Evolutionary conservation across 2,113 vertebrate genomes (phyloP).

Genomic region (Hipposideros armiger): DNA sequence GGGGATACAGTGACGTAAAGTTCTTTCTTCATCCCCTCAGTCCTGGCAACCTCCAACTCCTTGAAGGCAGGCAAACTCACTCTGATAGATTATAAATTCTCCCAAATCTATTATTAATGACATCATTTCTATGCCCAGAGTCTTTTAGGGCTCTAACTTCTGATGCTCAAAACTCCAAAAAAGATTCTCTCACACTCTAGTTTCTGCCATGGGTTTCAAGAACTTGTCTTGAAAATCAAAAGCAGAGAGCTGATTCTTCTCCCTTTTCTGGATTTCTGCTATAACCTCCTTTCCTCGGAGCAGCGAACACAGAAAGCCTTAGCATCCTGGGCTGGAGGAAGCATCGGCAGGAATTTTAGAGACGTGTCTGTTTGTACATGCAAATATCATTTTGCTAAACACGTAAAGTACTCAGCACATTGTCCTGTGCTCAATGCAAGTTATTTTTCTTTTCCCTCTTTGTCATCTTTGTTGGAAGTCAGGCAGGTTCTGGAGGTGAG

Average conservation of each 20-base stretch:
- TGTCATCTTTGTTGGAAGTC: not conserved
- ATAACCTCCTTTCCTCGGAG: not conserved
- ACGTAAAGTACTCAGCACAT: not conserved
- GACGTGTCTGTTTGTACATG: too few relatives aligned
- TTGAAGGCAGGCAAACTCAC: not conserved
- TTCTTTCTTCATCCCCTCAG: not conserved
- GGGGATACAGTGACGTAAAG: rapidly evolving
- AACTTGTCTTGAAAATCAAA: not conserved
- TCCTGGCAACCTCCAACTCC: not conserved
- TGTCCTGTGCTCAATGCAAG: not conserved
- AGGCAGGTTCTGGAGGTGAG: not conserved
- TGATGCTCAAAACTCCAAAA: not conserved
- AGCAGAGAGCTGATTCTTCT: not conserved
- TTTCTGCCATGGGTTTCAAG: not conserved
- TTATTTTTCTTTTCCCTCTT: not conserved
- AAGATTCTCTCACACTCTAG: not conserved
- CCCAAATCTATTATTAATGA: constrained; percentile 50
- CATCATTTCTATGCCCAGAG: not conserved
- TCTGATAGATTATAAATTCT: constrained; percentile 35
- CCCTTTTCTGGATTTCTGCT: not conserved
- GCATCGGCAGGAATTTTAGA: not conserved
- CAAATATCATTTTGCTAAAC: not conserved
- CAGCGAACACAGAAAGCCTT: not conserved
- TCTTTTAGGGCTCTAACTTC: not conserved
- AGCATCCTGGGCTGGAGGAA: not conserved